A percentile compares a stretch with the other conserved stretches of the same genome.
Conservation (phyloP, 2,113 vertebrate genomes). For the Protobothrops mucrosquamatus region DNA sequence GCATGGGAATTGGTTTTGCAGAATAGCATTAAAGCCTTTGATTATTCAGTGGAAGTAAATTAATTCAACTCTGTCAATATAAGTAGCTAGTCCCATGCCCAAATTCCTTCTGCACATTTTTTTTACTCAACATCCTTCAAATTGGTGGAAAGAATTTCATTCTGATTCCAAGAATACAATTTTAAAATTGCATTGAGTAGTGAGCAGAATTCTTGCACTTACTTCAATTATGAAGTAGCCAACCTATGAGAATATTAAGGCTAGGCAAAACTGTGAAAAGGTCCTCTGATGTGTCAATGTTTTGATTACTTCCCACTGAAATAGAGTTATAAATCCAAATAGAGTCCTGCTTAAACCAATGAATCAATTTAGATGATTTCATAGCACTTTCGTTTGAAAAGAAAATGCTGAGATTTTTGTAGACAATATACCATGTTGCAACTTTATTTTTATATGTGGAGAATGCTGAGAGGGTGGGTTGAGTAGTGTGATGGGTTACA, state of each 20-base stretch:
- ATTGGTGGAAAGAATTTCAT: not conserved
- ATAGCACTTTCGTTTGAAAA: not conserved
- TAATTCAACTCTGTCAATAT: not conserved
- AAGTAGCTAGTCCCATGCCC: not conserved
- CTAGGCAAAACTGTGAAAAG: not conserved
- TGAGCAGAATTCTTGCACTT: not conserved
- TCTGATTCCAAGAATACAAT: not conserved
- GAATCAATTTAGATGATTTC: not conserved
- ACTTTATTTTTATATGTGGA: not conserved
- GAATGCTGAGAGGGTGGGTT: not conserved
- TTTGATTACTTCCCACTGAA: not conserved
- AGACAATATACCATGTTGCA: not conserved
- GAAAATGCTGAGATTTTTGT: not conserved
- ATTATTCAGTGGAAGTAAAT: not conserved
- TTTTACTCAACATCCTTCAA: not conserved
- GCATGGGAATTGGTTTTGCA: not conserved
- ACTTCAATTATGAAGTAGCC: not conserved
- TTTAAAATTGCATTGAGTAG: not conserved
- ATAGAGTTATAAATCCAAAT: not conserved
- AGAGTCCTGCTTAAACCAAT: not conserved
- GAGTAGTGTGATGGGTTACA: not conserved
- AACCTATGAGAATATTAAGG: not conserved
- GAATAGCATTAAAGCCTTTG: not conserved
- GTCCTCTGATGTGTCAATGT: not conserved
- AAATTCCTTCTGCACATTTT: not conserved